Percentiles rank a stretch among this genome's conserved stretches.
These are phyloP conservation scores for Ceryle rudis DNA, from an alignment of 2,797 vertebrate genomes.

Conservation along the genomic window DNA sequence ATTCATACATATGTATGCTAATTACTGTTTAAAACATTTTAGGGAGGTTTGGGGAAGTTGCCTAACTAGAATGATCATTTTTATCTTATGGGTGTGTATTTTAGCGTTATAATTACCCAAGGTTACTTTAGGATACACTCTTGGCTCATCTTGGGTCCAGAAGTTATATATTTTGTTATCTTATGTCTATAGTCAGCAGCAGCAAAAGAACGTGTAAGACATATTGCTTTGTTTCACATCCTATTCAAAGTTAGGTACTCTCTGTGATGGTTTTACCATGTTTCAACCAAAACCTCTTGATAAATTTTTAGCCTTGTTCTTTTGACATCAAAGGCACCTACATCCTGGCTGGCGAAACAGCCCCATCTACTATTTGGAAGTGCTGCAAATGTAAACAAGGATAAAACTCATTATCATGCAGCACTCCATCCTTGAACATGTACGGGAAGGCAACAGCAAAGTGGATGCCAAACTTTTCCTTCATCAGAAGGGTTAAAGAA, in stretches of 20 bases:
- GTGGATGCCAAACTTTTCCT: background rate
- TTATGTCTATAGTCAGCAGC: background rate
- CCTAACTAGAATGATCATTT: background rate
- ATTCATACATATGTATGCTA: background rate
- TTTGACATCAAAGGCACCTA: background rate
- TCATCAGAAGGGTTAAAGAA: conserved; percentile 26
- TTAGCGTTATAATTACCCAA: background rate
- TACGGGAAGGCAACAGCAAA: background rate
- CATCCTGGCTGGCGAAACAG: background rate
- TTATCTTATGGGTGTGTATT: background rate
- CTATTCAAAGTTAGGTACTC: background rate
- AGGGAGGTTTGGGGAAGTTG: background rate
- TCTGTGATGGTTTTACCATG: background rate
- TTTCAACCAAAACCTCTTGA: background rate
- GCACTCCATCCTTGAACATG: background rate
- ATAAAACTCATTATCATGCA: background rate
- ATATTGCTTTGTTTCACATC: background rate
- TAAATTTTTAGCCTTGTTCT: background rate
- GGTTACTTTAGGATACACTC: background rate
- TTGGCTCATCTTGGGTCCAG: background rate
- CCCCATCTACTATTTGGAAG: background rate
- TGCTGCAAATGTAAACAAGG: background rate
- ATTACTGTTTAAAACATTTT: background rate
- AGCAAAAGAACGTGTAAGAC: background rate
- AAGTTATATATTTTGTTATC: background rate